Evolutionary conservation across 2,797 vertebrate species (phyloP), one percentile per base, ranked within the genome.

Genomic region (Tauraco hartlaubi): DNA sequence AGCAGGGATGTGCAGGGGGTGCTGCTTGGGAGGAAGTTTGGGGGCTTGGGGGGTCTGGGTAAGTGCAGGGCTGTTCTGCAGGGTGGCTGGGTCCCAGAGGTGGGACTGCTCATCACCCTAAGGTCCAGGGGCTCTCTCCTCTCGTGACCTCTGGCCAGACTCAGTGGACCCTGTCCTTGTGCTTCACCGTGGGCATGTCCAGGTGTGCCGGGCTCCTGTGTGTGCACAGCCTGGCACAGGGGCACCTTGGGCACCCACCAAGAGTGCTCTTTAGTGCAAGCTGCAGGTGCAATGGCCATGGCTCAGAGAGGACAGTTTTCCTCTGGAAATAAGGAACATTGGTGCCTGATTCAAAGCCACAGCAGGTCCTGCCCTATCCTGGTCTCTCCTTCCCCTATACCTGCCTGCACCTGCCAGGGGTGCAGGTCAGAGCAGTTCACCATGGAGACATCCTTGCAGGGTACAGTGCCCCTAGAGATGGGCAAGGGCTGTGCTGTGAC

Each of bases 351-450:
- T 88, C 51, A 88, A 85, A 92, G 17, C 6, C 20, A 48, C 26
- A 62, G 29, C 16, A 58, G 22, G 14, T 58, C 31, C 43, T 54
- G 20, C 12, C 18, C 16, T 72, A 17, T 29, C 46, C 58, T 41
- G 0, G 0, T 71, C 41, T 79, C 29, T 81, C 28, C 17, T 23
- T 52, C 5, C 26, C 20, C 28, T 75, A 6, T 11, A 20, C 15
- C 12, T 39, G 4, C 39, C 37, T 48, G 44, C 6, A 9, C n/a
- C 46, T 69, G 28, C 29, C 66, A 59, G 31, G 11, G 31, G 20
- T 67, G 44, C 17, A 41, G 52, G 19, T 88, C 35, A 73, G 48
- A 74, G 33, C 14, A 75, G 20, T 9, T 90, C 9, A 25, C 22
- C 4, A 3, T 11, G n/a, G 35, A 54, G 58, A 54, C 6, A 52